Base-by-base conservation (phyloP, 2,113 vertebrate genomes). In the Pseudopipra pipra region DNA sequence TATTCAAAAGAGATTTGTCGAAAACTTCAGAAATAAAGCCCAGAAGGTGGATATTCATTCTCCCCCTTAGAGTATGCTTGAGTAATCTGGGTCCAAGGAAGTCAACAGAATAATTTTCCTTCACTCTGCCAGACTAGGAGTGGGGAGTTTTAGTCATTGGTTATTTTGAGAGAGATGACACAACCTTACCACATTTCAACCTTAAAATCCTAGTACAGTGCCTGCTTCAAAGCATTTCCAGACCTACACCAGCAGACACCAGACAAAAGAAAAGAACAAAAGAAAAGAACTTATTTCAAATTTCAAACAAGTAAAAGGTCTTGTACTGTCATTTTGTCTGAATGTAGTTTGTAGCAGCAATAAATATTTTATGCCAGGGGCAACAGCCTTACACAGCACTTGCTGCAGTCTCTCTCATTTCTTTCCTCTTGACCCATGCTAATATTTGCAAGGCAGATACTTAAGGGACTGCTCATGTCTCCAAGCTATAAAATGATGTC, bases 371-470 rank as follows among this genome's bases (percentile, higher is more conserved):
- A 16, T 68, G 43, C 52, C 73, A 76, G 30, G 24, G 51, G 72
- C 75, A 72, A 55, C 13, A 52, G 44, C 8, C 19, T 67, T 18
- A n/a, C 22, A 14, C 61, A 84, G 22, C 46, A n/a, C 31, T 89
- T 72, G 24, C 56, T 90, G 33, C 6, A 74, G n/a, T 14, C 27
- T 73, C 74, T 82, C 84, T 81, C 33, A 72, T 84, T 81, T 92
- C 73, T 51, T 30, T 87, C 59, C 91, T 92, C 68, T 85, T 92
- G 81, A 95, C 91, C 47, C 52, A 8, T 6, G 68, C 14, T 92
- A 15, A 9, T 49, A 81, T 78, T 55, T 81, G 25, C 46, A 92
- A 92, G 22, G 33, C 33, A 93, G 61, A 78, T 56, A n/a, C 73
- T 52, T 86, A 78, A 95, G 51, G 63, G 75, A 86, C 39, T 59